These are phyloP conservation scores for Luperina nickerlii DNA, from an alignment of 2,888 invertebrate species.

Conservation along the genomic window DNA sequence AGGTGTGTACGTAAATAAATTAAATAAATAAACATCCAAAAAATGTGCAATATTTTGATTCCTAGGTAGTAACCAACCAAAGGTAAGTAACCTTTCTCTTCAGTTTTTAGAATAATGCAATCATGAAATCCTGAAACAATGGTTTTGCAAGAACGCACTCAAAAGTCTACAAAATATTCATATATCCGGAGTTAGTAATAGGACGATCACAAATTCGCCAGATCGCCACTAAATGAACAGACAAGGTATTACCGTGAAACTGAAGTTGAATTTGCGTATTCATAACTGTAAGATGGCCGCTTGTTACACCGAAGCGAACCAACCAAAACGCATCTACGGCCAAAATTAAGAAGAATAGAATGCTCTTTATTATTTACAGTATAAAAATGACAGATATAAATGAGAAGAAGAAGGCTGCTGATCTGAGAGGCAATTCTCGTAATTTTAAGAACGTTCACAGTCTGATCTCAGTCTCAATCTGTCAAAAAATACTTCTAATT, in stretches of 20 bases:
- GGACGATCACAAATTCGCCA: conserved; percentile 69
- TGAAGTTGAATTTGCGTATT: conserved; percentile 83
- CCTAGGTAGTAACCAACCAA: no score
- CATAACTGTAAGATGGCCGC: conserved; percentile 77
- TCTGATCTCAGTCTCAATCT: no score
- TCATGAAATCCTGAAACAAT: not conserved
- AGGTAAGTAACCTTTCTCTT: no score
- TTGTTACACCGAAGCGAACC: conserved; percentile 68
- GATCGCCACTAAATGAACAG: conserved; percentile 76
- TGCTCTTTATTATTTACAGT: no score
- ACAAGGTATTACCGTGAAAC: conserved; percentile 72
- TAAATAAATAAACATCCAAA: not conserved
- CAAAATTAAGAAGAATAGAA: not conserved
- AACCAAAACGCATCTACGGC: not conserved
- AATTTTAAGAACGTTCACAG: no score
- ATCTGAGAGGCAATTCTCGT: no score
- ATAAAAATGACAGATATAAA: no score
- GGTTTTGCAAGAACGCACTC: not conserved
- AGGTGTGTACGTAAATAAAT: no score
- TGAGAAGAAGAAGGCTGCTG: no score
- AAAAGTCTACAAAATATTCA: conserved; percentile 28
- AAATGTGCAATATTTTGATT: not conserved
- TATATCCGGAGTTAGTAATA: conserved; percentile 28
- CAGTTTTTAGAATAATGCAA: not conserved
- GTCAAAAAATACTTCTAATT: no score